These are phyloP conservation scores for Ochotona princeps DNA, from an alignment of 2,113 vertebrate genomes.

Conservation along the genomic window DNA sequence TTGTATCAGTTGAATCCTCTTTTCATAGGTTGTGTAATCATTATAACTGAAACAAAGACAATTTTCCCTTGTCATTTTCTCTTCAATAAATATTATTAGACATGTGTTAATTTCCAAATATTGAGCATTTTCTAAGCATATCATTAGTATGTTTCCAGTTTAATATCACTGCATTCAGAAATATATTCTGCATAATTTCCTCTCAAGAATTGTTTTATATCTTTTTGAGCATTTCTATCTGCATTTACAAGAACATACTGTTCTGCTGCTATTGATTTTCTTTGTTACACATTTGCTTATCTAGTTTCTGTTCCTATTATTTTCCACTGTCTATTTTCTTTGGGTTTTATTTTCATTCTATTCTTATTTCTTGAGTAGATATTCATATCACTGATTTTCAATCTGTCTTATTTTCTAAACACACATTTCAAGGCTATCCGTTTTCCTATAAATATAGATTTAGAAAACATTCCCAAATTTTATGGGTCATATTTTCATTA, in stretches of 20 bases:
- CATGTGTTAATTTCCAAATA: constrained; percentile 41
- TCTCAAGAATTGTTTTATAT: constrained; percentile 17
- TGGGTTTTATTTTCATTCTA: background rate
- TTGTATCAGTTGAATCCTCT: constrained; percentile 19
- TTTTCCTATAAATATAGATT: background rate
- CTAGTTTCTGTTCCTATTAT: background rate
- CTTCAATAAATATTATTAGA: background rate
- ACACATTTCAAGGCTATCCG: background rate
- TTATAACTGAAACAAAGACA: background rate
- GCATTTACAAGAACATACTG: constrained; percentile 8
- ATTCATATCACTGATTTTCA: constrained; percentile 33
- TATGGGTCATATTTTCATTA: constrained; percentile 28
- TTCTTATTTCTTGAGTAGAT: constrained; percentile 33
- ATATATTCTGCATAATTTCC: constrained; percentile 42
- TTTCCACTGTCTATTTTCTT: constrained; percentile 28
- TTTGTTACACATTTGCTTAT: background rate
- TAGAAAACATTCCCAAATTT: background rate
- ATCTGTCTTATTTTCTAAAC: constrained; percentile 10
- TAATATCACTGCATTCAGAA: background rate
- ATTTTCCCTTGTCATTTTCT: background rate
- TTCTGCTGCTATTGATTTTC: constrained; percentile 27
- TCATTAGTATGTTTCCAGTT: constrained; percentile 31
- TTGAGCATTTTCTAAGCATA: constrained; percentile 14
- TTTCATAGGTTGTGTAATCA: constrained; percentile 21
- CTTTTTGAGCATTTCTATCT: constrained; percentile 2